These are phyloP conservation scores for Muscicapa adusta DNA, from an alignment of 2,113 vertebrate genomes.

Conservation along the genomic window DNA sequence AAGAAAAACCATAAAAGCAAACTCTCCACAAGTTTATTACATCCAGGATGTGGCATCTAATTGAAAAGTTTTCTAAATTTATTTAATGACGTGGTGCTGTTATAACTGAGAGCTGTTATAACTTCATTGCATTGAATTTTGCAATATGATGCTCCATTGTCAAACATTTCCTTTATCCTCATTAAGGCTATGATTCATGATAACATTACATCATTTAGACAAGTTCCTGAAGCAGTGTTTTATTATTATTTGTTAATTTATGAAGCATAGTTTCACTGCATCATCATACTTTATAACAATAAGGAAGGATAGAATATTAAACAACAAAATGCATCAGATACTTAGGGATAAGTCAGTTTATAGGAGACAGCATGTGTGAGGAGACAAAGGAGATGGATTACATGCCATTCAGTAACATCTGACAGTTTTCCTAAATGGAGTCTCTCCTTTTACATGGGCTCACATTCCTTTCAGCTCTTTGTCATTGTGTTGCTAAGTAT, in stretches of 20 bases:
- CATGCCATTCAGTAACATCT: not conserved
- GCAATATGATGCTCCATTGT: constrained; percentile 13
- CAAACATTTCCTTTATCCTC: constrained; percentile 43
- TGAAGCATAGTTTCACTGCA: constrained; percentile 19
- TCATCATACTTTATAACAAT: not conserved
- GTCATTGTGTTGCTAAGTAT: not conserved
- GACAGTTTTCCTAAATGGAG: not conserved
- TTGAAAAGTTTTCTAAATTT: constrained; percentile 47
- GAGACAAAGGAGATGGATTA: not conserved
- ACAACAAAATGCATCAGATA: not conserved
- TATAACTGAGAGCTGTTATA: not conserved
- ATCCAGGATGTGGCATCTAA: not conserved
- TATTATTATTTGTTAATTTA: constrained; percentile 67
- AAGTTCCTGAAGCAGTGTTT: constrained; percentile 52
- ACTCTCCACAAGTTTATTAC: not conserved
- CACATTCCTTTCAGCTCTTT: not conserved
- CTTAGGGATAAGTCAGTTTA: not conserved
- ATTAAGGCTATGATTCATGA: constrained; percentile 57
- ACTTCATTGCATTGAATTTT: constrained; percentile 45
- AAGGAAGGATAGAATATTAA: constrained; percentile 24
- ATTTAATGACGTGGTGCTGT: constrained; percentile 9
- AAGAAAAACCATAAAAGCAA: not conserved
- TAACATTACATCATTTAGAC: constrained; percentile 49
- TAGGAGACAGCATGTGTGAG: not conserved
- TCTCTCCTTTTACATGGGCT: not conserved